Conservation (phyloP, 2,797 vertebrate genomes). For the Bucorvus abyssinicus region DNA sequence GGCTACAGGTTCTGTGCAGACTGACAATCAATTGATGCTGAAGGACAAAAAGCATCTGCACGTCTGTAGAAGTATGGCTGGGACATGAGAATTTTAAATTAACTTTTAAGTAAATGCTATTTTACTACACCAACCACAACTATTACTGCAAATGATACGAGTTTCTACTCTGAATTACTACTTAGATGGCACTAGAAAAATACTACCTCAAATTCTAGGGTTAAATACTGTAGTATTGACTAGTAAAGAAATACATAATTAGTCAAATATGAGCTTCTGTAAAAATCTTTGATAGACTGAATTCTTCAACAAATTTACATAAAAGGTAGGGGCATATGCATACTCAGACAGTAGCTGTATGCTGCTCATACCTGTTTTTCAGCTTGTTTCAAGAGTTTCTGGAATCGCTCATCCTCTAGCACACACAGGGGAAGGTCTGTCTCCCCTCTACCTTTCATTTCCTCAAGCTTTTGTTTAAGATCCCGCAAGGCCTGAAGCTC, state of each 20-base stretch:
- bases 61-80: not conserved
- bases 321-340: not conserved
- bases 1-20: not conserved
- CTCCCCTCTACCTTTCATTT: constrained; percentile 76
- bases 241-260: not conserved
- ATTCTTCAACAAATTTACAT: not conserved
- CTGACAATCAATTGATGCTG: not conserved
- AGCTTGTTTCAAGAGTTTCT: constrained; percentile 80
- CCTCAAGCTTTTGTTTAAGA: constrained; percentile 78
- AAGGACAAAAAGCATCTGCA: not conserved
- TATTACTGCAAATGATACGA: not conserved
- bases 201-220: not conserved
- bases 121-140: not conserved
- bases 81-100: not conserved
- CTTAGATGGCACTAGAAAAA: not conserved
- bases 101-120: not conserved
- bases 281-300: not conserved
- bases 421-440: constrained; percentile 74
- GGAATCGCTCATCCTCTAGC: constrained; percentile 81
- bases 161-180: not conserved
- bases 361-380: constrained; percentile 78
- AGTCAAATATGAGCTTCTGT: not conserved
- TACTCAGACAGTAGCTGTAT: not conserved
- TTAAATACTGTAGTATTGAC: not conserved
- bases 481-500: constrained; percentile 80